Evolutionary conservation across 53 echinoderm and acorn worm genomes (phyloP), one percentile per base, ranked within the genome.

Genomic region (Apostichopus leukothele): DNA sequence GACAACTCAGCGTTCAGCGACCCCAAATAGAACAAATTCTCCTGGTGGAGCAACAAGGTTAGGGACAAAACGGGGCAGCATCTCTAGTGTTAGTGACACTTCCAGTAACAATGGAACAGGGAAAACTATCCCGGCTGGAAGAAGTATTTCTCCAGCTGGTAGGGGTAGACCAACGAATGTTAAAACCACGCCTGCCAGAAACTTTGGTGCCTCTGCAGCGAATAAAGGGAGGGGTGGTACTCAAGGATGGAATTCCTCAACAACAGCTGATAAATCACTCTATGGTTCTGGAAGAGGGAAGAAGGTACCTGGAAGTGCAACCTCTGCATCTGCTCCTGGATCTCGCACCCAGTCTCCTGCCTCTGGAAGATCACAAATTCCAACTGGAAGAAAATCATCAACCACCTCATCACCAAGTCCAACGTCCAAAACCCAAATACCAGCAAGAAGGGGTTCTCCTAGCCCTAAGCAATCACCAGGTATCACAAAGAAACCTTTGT

Each of bases 401-500:
- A 67, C 67, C 11, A n/a, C 77, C 51, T 51, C 91, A 78, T 67
- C 88, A 20, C 76, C 63, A 26, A 79, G 79, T 74, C 55, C 90
- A 20, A 53, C 86, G 12, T 18, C 86, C 25, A 54, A 81, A 52
- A 67, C 21, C 63, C 52, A 50, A 73, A 60, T 63, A 52, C 77
- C 88, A 67, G 74, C 80, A 14, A 91, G 83, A 74, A 75, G 88
- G 26, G 92, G 94, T 53, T 12, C 87, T 52, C 86, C 77, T 14
- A 86, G 86, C 75, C 76, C 92, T 12, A 86, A 50, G 10, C 87
- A 88, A 6, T 90, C 94, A 50, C 86, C 94, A 66, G 87, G 88
- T 51, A 89, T 90, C 53, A 83, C 90, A 60, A 92, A 78, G 39
- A 92, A 93, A 76, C 93, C 93, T 68, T 89, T 77, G 7, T 91